Percentiles rank a stretch among this genome's conserved stretches.
Conservation (phyloP, 2,113 vertebrate species). For the Platichthys flesus region DNA sequence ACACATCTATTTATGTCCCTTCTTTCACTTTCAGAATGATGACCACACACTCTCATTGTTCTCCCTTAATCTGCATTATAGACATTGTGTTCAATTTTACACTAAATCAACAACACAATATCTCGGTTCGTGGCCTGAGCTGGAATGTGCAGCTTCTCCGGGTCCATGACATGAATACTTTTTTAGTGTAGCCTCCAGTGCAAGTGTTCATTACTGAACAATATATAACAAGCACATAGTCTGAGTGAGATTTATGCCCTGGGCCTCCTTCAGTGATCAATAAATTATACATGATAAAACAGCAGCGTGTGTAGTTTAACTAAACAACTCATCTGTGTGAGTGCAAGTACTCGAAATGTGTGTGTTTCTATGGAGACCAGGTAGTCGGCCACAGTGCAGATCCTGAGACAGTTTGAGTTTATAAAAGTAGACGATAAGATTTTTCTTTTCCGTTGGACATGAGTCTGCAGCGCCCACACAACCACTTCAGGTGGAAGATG, state of each 20-base stretch:
- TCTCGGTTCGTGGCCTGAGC: no score
- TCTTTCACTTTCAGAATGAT: background rate
- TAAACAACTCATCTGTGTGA: conserved; percentile 18
- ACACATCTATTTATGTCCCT: background rate
- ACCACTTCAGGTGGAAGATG: background rate
- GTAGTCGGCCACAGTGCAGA: conserved; percentile 42
- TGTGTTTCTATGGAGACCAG: conserved; percentile 77
- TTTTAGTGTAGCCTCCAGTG: background rate
- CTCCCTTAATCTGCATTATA: no score
- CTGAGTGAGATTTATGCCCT: conserved; percentile 3
- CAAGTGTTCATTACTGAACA: background rate
- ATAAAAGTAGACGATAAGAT: background rate
- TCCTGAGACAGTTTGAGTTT: conserved; percentile 23
- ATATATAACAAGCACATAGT: background rate
- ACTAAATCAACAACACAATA: no score
- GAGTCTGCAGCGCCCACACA: background rate
- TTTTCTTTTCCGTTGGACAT: background rate
- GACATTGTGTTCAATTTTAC: no score
- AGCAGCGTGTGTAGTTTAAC: conserved; percentile 28
- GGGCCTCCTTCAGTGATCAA: conserved; percentile 18
- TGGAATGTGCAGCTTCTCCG: background rate
- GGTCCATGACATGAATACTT: conserved; percentile 30
- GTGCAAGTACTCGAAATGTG: conserved; percentile 48
- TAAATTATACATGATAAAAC: conserved; percentile 32
- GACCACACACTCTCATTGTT: no score